Evolutionary conservation across 2,888 invertebrate species (phyloP), one percentile per base, ranked within the genome.

Genomic region (Bhutanitis thaidina): DNA sequence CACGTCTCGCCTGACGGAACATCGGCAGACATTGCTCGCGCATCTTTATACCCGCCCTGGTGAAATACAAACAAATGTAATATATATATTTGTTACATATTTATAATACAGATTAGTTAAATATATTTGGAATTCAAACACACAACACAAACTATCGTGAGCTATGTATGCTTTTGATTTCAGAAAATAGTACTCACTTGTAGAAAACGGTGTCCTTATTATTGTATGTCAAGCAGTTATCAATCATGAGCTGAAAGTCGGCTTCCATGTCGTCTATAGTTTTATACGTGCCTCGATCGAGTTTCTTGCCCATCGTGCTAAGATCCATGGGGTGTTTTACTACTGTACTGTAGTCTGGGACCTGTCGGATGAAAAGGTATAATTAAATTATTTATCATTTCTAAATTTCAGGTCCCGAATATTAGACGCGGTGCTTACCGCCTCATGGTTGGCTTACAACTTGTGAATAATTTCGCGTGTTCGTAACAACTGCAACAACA

Each of bases 231-330:
- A 97, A 91, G 72, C 99, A 99, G 81, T 99, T 99, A 59, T 93
- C 93, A 51, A 98, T 96, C 95, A 99, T 98, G n/a, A 98, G 91
- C 67, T 94, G 93, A 76, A 99, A 98, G 86, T 99, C 99, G 0
- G 90, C 90, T 70, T 97, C 96, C 68, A 99, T 92, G 29, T 95
- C 93, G 54, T 94, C 93, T 35, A 98, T 89, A 44, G 91, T 92
- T 7, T 85, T 81, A 75, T 97, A 97, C 1, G 64, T 65, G 40
- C 84, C 86, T 15, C 81, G 94, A 52, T 95, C 94, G 14, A 96
- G 81, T 79, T 95, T 95, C 55, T 87, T 90, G 56, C 93, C 91
- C 96, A 99, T 99, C 0, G 95, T 94, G 59, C 86, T 86, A 1
- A 88, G 69, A 41, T 89, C 89, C 88, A 89, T 89, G 0, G 88